Base-by-base conservation (phyloP, 2,113 vertebrate genomes). In the Nematolebias whitei region DNA sequence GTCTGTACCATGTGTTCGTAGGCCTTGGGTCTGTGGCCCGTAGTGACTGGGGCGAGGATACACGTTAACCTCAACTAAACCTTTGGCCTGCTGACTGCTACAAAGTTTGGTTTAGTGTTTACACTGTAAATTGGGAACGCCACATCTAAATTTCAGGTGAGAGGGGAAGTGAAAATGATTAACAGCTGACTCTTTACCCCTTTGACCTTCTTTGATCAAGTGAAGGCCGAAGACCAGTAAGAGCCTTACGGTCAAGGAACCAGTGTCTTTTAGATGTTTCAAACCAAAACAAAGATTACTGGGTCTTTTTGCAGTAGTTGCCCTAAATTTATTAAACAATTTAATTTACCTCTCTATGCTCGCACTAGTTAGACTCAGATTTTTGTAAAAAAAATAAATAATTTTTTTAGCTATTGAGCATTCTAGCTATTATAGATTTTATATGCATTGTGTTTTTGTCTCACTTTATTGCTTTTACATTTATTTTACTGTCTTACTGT, bases 21-120 rank as follows among this genome's bases (percentile, higher is more conserved):
- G 45, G 58, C 43, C 70, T 59, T 45, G 51, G 76, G 73, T 83
- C 72, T 9, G 24, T 13, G 41, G 58, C 59, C 52, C 47, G 54
- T 47, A 50, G 2, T 74, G 60, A 72, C 60, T 20, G 32, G 45
- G 50, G 20, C 24, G 41, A 48, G 23, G 66, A 63, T 59, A 71
- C 63, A 79, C 39, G 8, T 66, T 82, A 59, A 82, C 61, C 67
- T 68, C 63, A n/a, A 45, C 43, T 76, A 70, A 83, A 83, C 82
- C 82, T 76, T 79, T 85, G 7, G 40, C 57, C 73, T 19, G 0
- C 24, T 68, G 85, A 62, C 75, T 23, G 18, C 63, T 65, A 26
- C 63, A 56, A 67, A 76, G 35, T 43, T 32, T 43, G 32, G 15
- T 50, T 85, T 63, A 77, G 38, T 82, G 78, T 82, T 84, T 54